Conservation (phyloP, 2,113 vertebrate genomes). For the Pitta sordida region DNA sequence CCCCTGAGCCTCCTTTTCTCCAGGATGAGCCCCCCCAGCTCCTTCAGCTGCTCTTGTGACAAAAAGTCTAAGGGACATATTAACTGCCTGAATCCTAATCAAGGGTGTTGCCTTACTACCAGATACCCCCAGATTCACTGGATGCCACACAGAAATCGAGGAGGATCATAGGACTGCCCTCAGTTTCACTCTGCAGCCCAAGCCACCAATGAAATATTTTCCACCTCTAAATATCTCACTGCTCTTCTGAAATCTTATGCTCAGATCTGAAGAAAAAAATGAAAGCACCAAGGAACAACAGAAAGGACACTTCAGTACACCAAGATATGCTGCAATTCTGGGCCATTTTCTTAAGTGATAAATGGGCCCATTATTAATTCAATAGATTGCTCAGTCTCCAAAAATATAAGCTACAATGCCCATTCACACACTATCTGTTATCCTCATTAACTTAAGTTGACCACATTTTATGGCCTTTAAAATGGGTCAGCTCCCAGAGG, state of each 20-base stretch:
- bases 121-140: background rate
- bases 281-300: background rate
- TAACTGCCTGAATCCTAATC: background rate
- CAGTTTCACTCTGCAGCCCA: background rate
- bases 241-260: background rate
- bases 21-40: background rate
- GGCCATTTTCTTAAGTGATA: background rate
- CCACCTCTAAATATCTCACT: background rate
- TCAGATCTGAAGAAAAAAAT: background rate
- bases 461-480: constrained; percentile 52
- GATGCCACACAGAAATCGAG: background rate
- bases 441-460: constrained; percentile 34
- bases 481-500: constrained; percentile 36
- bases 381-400: constrained; percentile 26
- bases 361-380: constrained; percentile 35
- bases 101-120: background rate
- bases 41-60: background rate
- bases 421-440: constrained; percentile 32
- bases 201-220: background rate
- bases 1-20: background rate
- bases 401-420: constrained; percentile 5
- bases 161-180: background rate
- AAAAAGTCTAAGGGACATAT: background rate
- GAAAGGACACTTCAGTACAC: background rate
- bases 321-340: background rate